Percentiles rank a stretch among this genome's conserved stretches.
phyloP scores from a whole-genome alignment of 1,140 invertebrate species.

The Brachystomella parvula region DNA sequence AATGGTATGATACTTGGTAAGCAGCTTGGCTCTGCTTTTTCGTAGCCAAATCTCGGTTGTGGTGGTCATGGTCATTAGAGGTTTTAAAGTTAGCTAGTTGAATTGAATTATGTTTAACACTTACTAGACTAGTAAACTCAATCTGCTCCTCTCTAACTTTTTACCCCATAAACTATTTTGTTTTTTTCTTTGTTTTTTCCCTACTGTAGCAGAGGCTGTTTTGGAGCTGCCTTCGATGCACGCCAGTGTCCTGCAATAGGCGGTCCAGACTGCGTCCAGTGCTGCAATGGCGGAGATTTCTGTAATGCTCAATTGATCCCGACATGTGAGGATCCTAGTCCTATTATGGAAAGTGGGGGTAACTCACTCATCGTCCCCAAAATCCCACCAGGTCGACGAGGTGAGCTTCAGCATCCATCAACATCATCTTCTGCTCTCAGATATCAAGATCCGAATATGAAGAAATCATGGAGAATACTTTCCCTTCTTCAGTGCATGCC shows the following conservation, averaged over 20 bases:
- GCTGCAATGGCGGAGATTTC: slow-evolving; percentile 56
- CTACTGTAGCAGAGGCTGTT: not conserved
- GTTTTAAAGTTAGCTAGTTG: no score
- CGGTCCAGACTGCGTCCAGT: slow-evolving; percentile 44
- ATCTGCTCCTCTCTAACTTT: not conserved
- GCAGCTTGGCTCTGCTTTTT: not conserved
- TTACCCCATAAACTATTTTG: not conserved
- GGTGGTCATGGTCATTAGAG: not conserved
- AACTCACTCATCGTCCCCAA: no score
- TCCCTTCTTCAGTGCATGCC: no score
- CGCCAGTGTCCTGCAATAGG: slow-evolving; percentile 17
- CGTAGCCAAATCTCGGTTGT: not conserved
- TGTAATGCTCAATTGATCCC: slow-evolving; percentile 52
- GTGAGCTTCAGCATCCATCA: slow-evolving; percentile 12
- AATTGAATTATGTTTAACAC: not conserved
- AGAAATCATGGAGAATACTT: no score
- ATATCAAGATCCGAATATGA: no score
- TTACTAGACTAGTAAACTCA: not conserved
- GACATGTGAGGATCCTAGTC: slow-evolving; percentile 35
- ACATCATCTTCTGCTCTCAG: not conserved
- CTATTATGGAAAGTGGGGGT: slow-evolving; percentile 1
- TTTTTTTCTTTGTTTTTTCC: not conserved
- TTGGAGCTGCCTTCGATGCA: not conserved
- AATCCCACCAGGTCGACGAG: slow-evolving; percentile 16
- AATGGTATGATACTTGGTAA: no score